A percentile compares a stretch with the other conserved stretches of the same genome.
Conservation (phyloP, 2,888 invertebrate species). For the Deroplatys truncata region DNA sequence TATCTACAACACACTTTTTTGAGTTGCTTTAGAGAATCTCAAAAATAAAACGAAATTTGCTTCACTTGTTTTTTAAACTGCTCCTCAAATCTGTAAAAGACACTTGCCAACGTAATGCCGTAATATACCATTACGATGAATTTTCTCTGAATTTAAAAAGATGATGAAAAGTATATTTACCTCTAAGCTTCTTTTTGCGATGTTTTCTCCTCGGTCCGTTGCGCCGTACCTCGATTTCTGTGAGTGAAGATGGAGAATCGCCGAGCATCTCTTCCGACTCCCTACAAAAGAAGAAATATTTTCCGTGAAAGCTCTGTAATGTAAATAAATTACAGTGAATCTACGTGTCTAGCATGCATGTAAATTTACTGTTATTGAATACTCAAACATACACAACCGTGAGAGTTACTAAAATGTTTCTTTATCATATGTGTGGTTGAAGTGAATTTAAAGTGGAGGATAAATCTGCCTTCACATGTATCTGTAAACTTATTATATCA, state of each 20-base stretch:
- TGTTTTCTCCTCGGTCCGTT: neutral
- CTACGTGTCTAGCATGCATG: neutral
- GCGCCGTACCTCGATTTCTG: neutral
- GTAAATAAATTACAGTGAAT: neutral
- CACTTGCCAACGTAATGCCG: no score
- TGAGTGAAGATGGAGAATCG: neutral
- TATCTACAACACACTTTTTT: no score
- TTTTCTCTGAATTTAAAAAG: neutral
- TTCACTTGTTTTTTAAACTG: no score
- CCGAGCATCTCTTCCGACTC: neutral
- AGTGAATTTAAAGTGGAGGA: no score
- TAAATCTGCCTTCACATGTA: no score
- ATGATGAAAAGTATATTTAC: neutral
- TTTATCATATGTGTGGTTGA: no score
- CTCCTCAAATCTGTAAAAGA: no score
- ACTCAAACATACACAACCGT: neutral
- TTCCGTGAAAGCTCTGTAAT: neutral
- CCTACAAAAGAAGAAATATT: neutral
- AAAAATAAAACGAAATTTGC: no score
- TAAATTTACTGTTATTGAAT: neutral
- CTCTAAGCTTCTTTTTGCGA: conserved; percentile 4
- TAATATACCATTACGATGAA: no score
- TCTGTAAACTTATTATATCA: no score
- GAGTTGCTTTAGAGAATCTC: no score
- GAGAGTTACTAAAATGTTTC: no score